These are phyloP conservation scores for Pterocles gutturalis DNA, from an alignment of 2,113 vertebrate genomes.

Conservation along the genomic window DNA sequence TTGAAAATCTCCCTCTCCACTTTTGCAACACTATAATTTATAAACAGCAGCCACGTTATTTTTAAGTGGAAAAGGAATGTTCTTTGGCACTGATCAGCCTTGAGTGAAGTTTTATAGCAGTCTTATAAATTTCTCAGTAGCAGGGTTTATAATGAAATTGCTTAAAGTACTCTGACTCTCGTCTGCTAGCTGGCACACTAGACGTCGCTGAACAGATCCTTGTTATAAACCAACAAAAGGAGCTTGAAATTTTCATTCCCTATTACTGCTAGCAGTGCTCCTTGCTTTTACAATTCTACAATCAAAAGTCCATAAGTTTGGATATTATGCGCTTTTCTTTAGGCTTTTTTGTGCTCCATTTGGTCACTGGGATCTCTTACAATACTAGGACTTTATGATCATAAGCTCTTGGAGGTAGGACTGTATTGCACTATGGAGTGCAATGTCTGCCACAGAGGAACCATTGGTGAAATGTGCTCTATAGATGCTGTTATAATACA, in stretches of 20 bases:
- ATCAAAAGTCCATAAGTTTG: background rate
- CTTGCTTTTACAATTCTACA: background rate
- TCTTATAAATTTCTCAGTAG: slow-evolving; percentile 45
- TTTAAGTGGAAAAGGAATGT: slow-evolving; percentile 54
- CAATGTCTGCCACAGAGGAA: background rate
- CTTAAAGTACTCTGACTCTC: background rate
- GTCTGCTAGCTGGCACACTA: background rate
- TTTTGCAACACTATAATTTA: background rate
- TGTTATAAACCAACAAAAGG: background rate
- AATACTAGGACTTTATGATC: background rate
- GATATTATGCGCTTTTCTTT: background rate
- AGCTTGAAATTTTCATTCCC: background rate
- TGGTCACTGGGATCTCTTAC: background rate
- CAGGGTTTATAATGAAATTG: slow-evolving; percentile 48
- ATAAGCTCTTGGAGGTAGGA: background rate
- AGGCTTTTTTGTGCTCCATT: background rate
- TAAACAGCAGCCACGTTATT: slow-evolving; percentile 7
- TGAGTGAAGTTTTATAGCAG: slow-evolving; percentile 34
- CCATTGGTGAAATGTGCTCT: background rate
- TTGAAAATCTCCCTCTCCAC: background rate
- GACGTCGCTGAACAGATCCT: background rate
- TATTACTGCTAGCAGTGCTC: background rate
- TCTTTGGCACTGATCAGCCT: slow-evolving; percentile 30
- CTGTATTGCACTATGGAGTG: background rate
- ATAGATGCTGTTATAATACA: background rate